These are phyloP conservation scores for Perizoma affinitatum DNA, from an alignment of 2,888 invertebrate species.

Conservation along the genomic window DNA sequence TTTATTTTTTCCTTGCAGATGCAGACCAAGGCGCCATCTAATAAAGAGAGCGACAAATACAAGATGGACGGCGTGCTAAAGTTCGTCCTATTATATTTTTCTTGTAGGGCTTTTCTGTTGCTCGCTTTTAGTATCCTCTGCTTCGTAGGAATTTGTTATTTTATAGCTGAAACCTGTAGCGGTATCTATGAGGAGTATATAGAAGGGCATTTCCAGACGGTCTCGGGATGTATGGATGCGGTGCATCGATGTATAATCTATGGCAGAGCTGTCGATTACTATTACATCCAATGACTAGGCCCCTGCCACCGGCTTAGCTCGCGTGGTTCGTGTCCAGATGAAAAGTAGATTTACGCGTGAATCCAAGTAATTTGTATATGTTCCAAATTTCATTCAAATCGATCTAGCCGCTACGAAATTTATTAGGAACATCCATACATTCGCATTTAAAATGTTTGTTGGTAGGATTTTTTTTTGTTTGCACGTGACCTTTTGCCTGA, in stretches of 20 bases:
- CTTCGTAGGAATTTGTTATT: neutral
- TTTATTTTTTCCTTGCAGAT: conserved; percentile 3
- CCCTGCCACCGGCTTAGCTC: too few species aligned
- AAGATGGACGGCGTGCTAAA: neutral
- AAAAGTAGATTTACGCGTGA: neutral
- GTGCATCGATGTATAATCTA: neutral
- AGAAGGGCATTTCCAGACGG: neutral
- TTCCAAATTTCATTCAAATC: too few species aligned
- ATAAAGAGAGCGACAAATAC: neutral
- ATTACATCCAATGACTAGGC: neutral
- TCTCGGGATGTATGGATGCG: conserved; percentile 4
- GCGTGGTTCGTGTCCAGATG: too few species aligned
- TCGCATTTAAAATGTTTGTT: too few species aligned
- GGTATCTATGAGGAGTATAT: conserved; percentile 1
- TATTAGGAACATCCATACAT: too few species aligned
- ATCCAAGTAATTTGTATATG: too few species aligned
- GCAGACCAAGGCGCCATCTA: neutral
- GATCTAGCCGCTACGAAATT: too few species aligned
- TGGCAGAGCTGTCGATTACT: conserved; percentile 10
- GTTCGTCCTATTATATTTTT: conserved; percentile 13
- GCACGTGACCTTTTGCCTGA: too few species aligned
- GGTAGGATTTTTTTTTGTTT: too few species aligned
- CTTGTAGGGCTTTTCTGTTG: neutral
- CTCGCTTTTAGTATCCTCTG: neutral
- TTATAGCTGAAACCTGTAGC: neutral